Evolutionary conservation across 2,797 vertebrate genomes (phyloP), one percentile per base, ranked within the genome.

Genomic region (Mus caroli): DNA sequence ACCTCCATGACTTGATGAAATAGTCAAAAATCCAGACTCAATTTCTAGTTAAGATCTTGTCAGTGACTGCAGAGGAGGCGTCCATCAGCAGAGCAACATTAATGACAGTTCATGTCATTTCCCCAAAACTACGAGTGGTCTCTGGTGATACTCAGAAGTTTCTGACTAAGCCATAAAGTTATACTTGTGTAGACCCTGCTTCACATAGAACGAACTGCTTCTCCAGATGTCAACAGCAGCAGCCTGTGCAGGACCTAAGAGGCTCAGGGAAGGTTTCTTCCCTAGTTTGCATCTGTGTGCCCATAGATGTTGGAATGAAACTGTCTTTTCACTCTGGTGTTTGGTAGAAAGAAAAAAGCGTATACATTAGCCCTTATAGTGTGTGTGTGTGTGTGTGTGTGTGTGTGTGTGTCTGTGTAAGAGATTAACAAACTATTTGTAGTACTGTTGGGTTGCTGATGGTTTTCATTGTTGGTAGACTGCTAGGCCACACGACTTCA

Each of bases 21-120:
- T n/a, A 37, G 54, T 67, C 73, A 69, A 83, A 26, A 37, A 83
- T 69, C 3, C 24, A 13, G 79, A 60, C 43, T 90, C 69, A 4
- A 1, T 88, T 64, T 92, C 20, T 82, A 67, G 26, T 73, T 88
- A 69, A 82, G 83, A 93, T 58, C 60, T 85, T 54, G 78, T 43
- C 58, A 22, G 0, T 40, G 58, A 31, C 52, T 73, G 7, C 46
- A 50, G 52, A 79, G 64, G 26, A 82, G 73, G 50, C 84, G 77
- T 28, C 26, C 1, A 2, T 89, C 8, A 46, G 73, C 78, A 34
- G 5, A 43, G 43, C 24, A 40, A 64, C 40, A 73, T 4, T 5
- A 60, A 76, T 58, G 40, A 73, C 80, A 28, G 6, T 56, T 94
- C 58, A 26, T 50, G 15, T 20, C 20, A 2, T 37, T 37, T 22